Evolutionary conservation across 1,140 invertebrate genomes (phyloP).

Genomic region (Drosophila miranda): DNA sequence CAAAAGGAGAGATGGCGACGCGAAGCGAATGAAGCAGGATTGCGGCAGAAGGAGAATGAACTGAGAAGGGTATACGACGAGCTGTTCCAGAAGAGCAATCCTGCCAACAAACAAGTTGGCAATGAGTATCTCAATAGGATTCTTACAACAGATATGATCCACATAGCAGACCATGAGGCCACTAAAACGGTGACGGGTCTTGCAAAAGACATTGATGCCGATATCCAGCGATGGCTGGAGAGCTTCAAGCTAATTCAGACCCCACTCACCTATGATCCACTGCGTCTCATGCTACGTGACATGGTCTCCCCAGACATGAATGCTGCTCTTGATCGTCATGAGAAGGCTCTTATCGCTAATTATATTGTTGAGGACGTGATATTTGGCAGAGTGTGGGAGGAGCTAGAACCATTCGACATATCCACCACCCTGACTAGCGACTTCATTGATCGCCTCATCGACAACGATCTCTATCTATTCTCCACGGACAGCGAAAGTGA

Average conservation of each 20-base stretch:
- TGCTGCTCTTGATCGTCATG: slow-evolving; percentile 19
- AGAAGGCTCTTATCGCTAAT: slow-evolving; percentile 39
- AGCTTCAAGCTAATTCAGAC: slow-evolving; percentile 74
- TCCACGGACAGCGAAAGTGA: slow-evolving; percentile 67
- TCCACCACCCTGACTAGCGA: slow-evolving; percentile 38
- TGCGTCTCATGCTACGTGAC: slow-evolving; percentile 47
- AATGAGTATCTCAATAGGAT: slow-evolving; percentile 87
- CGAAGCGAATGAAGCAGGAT: slow-evolving; percentile 87
- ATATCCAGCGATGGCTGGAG: slow-evolving; percentile 80
- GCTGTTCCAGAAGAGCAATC: slow-evolving; percentile 83
- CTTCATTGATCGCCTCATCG: slow-evolving; percentile 68
- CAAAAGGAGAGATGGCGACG: slow-evolving; percentile 86
- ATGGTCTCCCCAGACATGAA: slow-evolving; percentile 55
- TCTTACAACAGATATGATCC: slow-evolving; percentile 85
- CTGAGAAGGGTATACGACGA: slow-evolving; percentile 87
- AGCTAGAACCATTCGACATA: slow-evolving; percentile 62
- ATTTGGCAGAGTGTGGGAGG: slow-evolving; percentile 33
- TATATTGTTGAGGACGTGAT: slow-evolving; percentile 72
- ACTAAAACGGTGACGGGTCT: slow-evolving; percentile 84
- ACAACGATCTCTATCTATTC: slow-evolving; percentile 67
- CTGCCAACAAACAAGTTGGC: slow-evolving; percentile 85
- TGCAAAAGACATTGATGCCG: slow-evolving; percentile 84
- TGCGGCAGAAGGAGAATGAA: slow-evolving; percentile 86
- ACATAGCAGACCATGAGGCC: slow-evolving; percentile 84
- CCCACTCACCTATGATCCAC: slow-evolving; percentile 80